A percentile compares a stretch with the other conserved stretches of the same genome.
phyloP scores from a whole-genome alignment of 2,888 invertebrate genomes.

The Dendrolimus houi region DNA sequence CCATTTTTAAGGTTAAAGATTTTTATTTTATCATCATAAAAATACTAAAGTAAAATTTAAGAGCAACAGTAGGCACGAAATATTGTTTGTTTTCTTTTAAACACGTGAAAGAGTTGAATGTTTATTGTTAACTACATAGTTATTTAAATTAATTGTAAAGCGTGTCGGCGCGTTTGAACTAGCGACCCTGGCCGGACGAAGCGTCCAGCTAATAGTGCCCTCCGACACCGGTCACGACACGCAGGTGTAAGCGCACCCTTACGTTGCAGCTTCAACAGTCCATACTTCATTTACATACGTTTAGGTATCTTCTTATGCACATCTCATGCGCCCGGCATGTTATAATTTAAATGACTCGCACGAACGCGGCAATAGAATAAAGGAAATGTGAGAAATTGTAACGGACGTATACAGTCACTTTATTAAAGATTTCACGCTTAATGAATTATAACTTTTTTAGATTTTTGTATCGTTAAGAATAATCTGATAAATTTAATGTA shows the following conservation, averaged over 20 bases:
- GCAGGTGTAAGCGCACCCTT: conserved; percentile 52
- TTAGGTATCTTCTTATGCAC: conserved; percentile 56
- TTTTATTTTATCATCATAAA: no score
- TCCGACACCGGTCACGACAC: conserved; percentile 15
- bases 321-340: conserved; percentile 64
- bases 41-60: no score
- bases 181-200: conserved; percentile 18
- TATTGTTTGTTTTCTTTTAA: not conserved
- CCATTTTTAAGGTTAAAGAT: no score
- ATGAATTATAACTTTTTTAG: no score
- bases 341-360: conserved; percentile 70
- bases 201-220: conserved; percentile 13
- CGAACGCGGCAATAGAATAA: conserved; percentile 41
- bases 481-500: no score
- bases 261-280: conserved; percentile 39
- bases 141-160: not conserved
- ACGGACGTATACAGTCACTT: conserved; percentile 45
- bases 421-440: no score
- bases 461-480: no score
- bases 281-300: conserved; percentile 55
- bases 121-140: not conserved
- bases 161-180: conserved; percentile 27
- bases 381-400: conserved; percentile 70
- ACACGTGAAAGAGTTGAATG: not conserved
- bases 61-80: not conserved